phyloP scores from a whole-genome alignment of 2,888 invertebrate species.

The Theretra japonica region DNA sequence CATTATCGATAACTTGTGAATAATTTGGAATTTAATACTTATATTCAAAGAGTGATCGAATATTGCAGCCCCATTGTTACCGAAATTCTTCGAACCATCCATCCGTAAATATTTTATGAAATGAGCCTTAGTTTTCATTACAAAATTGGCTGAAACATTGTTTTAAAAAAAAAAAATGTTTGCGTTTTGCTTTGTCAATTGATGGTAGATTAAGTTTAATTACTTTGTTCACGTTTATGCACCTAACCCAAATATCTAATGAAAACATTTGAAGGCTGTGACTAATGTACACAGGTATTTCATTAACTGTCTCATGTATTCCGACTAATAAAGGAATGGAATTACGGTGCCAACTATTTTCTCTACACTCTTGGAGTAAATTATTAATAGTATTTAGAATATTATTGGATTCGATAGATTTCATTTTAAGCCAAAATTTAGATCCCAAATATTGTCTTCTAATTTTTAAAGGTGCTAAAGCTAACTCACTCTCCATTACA shows the following conservation, averaged over 20 bases:
- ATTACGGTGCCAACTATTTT: not conserved
- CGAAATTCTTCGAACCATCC: not conserved
- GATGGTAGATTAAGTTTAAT: not conserved
- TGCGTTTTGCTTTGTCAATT: not conserved
- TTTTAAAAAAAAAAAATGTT: not conserved
- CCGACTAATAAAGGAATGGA: not conserved
- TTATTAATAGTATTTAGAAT: too few species aligned
- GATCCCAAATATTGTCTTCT: not conserved
- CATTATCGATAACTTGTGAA: not conserved
- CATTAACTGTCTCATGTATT: not conserved
- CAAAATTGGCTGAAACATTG: not conserved
- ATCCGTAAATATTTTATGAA: not conserved
- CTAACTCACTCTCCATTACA: constrained; percentile 4
- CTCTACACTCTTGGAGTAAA: not conserved
- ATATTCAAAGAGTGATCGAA: not conserved
- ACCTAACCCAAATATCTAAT: too few species aligned
- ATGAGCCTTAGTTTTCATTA: not conserved
- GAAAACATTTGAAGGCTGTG: too few species aligned
- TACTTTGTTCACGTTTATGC: not conserved
- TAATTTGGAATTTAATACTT: not conserved
- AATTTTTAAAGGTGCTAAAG: not conserved
- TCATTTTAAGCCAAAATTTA: constrained; percentile 1
- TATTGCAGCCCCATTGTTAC: not conserved
- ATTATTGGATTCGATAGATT: not conserved
- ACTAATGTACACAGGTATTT: not conserved